These are phyloP conservation scores for Oxyteleia sp. DNA, from an alignment of 2,888 invertebrate genomes.

Conservation along the genomic window DNA sequence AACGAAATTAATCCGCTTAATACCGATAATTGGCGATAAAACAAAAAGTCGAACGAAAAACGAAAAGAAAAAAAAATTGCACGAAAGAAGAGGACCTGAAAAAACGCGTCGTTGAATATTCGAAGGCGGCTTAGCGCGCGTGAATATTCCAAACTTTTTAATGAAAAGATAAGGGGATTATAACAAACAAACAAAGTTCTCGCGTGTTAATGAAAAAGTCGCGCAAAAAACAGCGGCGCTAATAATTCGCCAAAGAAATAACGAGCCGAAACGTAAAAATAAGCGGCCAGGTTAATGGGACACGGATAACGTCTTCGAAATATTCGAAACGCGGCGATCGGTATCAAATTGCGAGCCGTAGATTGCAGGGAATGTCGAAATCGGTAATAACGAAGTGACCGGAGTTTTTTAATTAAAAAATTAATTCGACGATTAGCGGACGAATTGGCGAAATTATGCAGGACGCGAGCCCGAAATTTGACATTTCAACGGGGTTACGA, in stretches of 20 bases:
- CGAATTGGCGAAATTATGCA: not conserved
- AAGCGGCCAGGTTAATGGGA: conserved; percentile 33
- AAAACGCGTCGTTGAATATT: too few species aligned
- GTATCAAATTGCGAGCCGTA: conserved; percentile 10
- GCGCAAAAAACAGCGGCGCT: conserved; percentile 21
- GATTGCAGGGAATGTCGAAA: conserved; percentile 8
- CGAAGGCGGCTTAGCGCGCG: not conserved
- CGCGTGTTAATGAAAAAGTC: conserved; percentile 49
- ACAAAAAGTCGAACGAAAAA: too few species aligned
- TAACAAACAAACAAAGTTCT: conserved; percentile 28
- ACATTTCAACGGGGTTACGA: too few species aligned
- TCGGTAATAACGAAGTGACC: too few species aligned
- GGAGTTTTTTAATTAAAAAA: conserved; percentile 23
- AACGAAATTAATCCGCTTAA: conserved; percentile 9
- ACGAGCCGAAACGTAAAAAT: conserved; percentile 40
- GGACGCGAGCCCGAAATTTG: too few species aligned
- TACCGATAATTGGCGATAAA: too few species aligned
- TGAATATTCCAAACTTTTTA: conserved; percentile 54
- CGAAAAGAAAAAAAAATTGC: too few species aligned
- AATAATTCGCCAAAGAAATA: conserved; percentile 39
- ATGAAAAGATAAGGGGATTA: conserved; percentile 48
- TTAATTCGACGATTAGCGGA: conserved; percentile 23
- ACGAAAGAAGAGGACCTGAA: too few species aligned
- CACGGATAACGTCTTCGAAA: conserved; percentile 32
- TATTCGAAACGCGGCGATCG: too few species aligned